Conservation (phyloP, 2,797 vertebrate species). For the Ateles fusciceps region DNA sequence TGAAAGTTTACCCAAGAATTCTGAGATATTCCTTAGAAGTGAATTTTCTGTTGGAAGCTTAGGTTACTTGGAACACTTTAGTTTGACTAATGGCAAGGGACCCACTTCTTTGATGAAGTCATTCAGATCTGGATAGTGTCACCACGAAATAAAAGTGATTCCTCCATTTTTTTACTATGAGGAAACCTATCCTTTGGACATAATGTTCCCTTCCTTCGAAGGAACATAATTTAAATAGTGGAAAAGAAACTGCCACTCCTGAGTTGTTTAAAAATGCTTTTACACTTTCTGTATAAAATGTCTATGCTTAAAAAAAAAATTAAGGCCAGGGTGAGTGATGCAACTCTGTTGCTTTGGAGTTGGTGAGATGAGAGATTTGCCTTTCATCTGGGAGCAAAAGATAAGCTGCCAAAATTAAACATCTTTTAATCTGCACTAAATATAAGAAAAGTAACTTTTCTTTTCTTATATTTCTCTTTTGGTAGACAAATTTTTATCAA, state of each 20-base stretch:
- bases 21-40: background rate
- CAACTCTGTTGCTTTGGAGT: background rate
- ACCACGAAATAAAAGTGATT: background rate
- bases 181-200: background rate
- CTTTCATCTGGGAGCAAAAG: background rate
- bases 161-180: background rate
- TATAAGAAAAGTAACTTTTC: background rate
- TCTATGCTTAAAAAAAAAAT: background rate
- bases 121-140: constrained; percentile 50
- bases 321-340: background rate
- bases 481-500: background rate
- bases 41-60: background rate
- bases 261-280: constrained; percentile 19
- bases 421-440: background rate
- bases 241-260: constrained; percentile 12
- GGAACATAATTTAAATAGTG: constrained; percentile 44
- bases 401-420: background rate
- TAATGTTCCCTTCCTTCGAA: background rate
- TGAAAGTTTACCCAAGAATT: background rate
- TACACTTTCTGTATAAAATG: background rate
- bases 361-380: background rate
- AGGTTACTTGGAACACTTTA: background rate
- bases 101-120: background rate
- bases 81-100: background rate
- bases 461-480: background rate